Conservation (phyloP, 2,113 vertebrate genomes). For the Todiramphus saurophagus region DNA sequence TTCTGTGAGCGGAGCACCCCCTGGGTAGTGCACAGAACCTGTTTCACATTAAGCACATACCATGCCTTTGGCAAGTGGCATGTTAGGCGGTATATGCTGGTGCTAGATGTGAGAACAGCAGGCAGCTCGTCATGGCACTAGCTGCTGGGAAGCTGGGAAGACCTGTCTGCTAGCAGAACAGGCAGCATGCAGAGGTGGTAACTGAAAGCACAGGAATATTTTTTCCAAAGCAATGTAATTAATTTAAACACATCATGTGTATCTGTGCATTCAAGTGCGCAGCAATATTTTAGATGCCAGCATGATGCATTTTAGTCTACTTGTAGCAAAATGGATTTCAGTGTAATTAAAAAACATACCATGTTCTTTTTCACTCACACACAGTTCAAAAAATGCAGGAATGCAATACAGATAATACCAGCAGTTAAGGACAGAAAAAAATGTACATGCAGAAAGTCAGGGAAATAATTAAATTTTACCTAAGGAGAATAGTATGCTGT, state of each 20-base stretch:
- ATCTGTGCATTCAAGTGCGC: background rate
- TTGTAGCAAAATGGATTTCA: constrained; percentile 19
- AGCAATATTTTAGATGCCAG: constrained; percentile 19
- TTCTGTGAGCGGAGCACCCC: constrained; percentile 30
- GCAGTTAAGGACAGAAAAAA: background rate
- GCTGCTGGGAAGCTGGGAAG: constrained; percentile 22
- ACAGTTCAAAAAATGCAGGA: background rate
- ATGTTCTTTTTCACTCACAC: background rate
- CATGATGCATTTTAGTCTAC: background rate
- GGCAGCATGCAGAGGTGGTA: constrained; percentile 36
- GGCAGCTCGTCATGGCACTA: constrained; percentile 27
- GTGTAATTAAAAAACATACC: background rate
- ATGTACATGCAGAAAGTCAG: background rate
- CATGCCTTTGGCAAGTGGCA: constrained; percentile 39
- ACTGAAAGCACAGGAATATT: background rate
- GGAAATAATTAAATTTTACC: constrained; percentile 7
- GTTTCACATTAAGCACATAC: constrained; percentile 22
- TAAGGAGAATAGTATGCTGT: background rate
- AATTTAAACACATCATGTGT: constrained; percentile 3
- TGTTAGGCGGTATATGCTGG: background rate
- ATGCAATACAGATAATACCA: background rate
- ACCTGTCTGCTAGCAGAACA: constrained; percentile 15
- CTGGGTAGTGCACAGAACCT: constrained; percentile 29
- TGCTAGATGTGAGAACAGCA: constrained; percentile 39
- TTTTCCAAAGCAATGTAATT: constrained; percentile 22